These are phyloP conservation scores for Craniophora ligustri DNA, from an alignment of 2,888 invertebrate species.

Conservation along the genomic window DNA sequence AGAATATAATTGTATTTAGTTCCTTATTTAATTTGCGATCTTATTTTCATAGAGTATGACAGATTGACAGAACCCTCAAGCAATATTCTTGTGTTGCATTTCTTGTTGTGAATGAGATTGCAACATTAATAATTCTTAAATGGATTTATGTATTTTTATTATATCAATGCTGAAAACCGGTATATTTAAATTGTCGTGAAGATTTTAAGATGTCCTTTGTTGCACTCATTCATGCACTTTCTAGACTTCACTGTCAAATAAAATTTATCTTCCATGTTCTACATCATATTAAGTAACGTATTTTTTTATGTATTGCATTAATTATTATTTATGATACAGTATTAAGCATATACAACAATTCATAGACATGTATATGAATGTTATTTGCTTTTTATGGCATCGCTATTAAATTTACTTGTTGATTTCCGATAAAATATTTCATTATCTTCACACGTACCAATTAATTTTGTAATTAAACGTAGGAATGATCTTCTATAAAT, in stretches of 20 bases:
- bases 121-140: not conserved
- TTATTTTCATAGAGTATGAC: constrained; percentile 12
- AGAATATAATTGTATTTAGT: constrained; percentile 23
- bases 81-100: constrained; percentile 13
- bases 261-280: constrained; percentile 9
- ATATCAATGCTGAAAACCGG: constrained; percentile 3
- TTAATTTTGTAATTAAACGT: constrained; percentile 14
- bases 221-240: constrained; percentile 31
- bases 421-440: constrained; percentile 15
- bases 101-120: constrained; percentile 15
- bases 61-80: constrained; percentile 20
- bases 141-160: constrained; percentile 8
- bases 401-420: constrained; percentile 30
- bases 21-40: constrained; percentile 29
- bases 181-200: constrained; percentile 5
- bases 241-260: constrained; percentile 24
- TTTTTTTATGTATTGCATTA: constrained; percentile 23
- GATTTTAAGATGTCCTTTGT: constrained; percentile 20
- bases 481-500: constrained; percentile 11
- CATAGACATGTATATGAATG: constrained; percentile 15
- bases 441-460: not conserved
- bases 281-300: constrained; percentile 13
- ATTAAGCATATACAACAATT: no score
- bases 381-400: constrained; percentile 37
- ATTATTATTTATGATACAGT: constrained; percentile 6